These are phyloP conservation scores for Euborellia annulipes DNA, from an alignment of 1,140 invertebrate genomes.

Conservation along the genomic window DNA sequence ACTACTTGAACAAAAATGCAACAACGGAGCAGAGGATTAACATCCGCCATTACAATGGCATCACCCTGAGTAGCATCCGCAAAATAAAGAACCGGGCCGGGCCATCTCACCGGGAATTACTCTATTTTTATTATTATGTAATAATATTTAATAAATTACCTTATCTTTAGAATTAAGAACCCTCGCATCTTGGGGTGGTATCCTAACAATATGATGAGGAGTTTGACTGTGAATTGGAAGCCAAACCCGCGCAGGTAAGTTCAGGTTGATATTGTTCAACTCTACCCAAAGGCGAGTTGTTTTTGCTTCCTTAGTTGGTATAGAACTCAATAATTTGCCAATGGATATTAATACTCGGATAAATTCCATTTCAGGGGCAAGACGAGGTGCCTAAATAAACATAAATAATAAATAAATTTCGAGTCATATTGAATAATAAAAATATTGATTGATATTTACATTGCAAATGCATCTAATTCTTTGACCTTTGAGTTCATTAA, in stretches of 20 bases:
- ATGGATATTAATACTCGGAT: constrained; percentile 74
- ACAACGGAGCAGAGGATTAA: too few species aligned
- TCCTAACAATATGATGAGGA: constrained; percentile 73
- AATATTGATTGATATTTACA: constrained; percentile 31
- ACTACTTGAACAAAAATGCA: too few species aligned
- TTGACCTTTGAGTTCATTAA: constrained; percentile 55
- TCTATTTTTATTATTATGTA: too few species aligned
- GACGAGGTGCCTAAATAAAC: constrained; percentile 51
- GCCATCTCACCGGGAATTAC: too few species aligned
- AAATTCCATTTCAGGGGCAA: constrained; percentile 76
- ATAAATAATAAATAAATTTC: constrained; percentile 2
- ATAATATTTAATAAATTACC: constrained; percentile 33
- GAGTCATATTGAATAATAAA: constrained; percentile 1
- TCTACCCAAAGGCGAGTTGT: constrained; percentile 81
- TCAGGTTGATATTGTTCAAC: constrained; percentile 83
- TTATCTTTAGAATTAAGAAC: constrained; percentile 99
- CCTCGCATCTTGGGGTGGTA: constrained; percentile 86
- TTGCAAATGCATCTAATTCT: constrained; percentile 56
- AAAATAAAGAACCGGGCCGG: too few species aligned
- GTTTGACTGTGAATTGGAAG: constrained; percentile 61
- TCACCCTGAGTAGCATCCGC: too few species aligned
- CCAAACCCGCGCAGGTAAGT: constrained; percentile 95
- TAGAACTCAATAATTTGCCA: constrained; percentile 73
- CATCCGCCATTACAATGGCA: too few species aligned
- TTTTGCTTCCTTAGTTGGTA: constrained; percentile 89